Conservation (phyloP, 1,140 invertebrate genomes). For the Amyelois transitella region DNA sequence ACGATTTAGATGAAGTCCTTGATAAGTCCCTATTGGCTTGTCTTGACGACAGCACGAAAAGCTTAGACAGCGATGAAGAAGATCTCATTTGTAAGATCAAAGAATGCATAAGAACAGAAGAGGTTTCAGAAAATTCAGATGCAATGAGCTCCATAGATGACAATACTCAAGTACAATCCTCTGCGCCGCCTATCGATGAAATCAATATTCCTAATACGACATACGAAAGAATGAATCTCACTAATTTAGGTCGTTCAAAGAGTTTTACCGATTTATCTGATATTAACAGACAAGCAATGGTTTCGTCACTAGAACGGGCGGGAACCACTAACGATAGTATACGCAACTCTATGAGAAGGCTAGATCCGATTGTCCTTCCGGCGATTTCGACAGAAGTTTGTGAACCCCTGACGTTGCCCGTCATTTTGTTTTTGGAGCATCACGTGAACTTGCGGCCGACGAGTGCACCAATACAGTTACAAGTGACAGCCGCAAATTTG, state of each 20-base stretch:
- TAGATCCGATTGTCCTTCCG: constrained; percentile 62
- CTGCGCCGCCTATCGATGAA: constrained; percentile 30
- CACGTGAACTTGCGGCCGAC: constrained; percentile 63
- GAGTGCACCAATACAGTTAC: constrained; percentile 65
- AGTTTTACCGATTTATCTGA: constrained; percentile 55
- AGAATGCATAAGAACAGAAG: constrained; percentile 42
- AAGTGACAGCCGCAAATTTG: constrained; percentile 63
- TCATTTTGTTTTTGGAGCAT: constrained; percentile 66
- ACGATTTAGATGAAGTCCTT: constrained; percentile 70
- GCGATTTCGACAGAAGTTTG: constrained; percentile 43
- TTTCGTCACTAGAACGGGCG: constrained; percentile 41
- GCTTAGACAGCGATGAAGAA: constrained; percentile 60
- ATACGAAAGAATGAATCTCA: constrained; percentile 20
- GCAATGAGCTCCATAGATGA: constrained; percentile 53
- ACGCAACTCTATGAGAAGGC: constrained; percentile 60
- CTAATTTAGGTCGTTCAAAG: constrained; percentile 51
- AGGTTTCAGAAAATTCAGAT: constrained; percentile 27
- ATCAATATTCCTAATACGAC: constrained; percentile 24
- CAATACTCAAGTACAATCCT: constrained; percentile 48
- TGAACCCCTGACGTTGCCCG: constrained; percentile 58
- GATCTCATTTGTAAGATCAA: constrained; percentile 62
- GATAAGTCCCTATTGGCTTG: constrained; percentile 66
- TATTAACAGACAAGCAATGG: constrained; percentile 29
- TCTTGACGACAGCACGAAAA: constrained; percentile 50
- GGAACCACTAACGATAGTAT: constrained; percentile 47